Evolutionary conservation across 2,888 invertebrate genomes (phyloP).

Genomic region (Acrobasis consociella): DNA sequence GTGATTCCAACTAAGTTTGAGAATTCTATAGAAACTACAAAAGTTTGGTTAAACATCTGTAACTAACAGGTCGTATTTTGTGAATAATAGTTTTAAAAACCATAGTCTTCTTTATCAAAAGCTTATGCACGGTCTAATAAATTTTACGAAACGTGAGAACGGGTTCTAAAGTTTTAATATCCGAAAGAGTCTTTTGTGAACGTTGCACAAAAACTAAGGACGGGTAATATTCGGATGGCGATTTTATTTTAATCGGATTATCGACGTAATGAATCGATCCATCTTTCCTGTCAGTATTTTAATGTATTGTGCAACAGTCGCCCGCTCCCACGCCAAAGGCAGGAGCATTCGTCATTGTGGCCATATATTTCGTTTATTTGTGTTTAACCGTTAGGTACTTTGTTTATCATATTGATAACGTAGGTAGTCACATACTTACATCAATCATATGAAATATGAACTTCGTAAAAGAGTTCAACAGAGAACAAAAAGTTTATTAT

Average conservation of each 20-base stretch:
- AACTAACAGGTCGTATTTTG: background rate
- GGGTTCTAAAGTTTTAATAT: conserved; percentile 1
- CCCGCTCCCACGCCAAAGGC: conserved; percentile 22
- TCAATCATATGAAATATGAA: background rate
- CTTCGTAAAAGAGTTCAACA: background rate
- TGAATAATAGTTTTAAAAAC: background rate
- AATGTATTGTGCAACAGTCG: conserved; percentile 21
- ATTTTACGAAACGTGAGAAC: background rate
- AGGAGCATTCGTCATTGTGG: conserved; percentile 19
- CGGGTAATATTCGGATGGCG: conserved; percentile 23
- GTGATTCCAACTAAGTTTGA: conserved; percentile 10
- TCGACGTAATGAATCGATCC: conserved; percentile 43
- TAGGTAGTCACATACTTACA: background rate
- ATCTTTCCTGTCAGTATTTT: conserved; percentile 39
- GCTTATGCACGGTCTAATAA: conserved; percentile 8
- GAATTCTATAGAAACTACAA: conserved; percentile 13
- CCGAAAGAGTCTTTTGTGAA: conserved; percentile 2
- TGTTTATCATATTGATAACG: background rate
- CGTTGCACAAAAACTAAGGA: conserved; percentile 17
- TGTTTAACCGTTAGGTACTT: background rate
- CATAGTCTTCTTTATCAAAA: conserved; percentile 17
- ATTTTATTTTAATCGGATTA: conserved; percentile 36
- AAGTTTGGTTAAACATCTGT: background rate
- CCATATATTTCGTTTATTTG: conserved; percentile 15
- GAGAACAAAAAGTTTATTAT: too few relatives aligned